A percentile compares a stretch with the other conserved stretches of the same genome.
Conservation (phyloP, 2,113 vertebrate species). For the Corvus hawaiiensis region DNA sequence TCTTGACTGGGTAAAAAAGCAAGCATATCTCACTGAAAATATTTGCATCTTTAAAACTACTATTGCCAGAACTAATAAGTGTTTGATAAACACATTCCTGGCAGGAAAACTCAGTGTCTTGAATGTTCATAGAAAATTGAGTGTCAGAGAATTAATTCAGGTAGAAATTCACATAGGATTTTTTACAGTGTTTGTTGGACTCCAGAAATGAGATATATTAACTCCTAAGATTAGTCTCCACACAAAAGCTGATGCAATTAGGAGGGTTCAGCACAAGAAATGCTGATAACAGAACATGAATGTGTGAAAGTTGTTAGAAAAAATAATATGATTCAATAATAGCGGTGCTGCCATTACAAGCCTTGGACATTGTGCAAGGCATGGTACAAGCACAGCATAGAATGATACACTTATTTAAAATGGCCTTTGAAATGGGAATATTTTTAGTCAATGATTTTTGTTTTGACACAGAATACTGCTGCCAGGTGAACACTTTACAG, state of each 20-base stretch:
- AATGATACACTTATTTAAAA: not conserved
- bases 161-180: not conserved
- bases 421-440: not conserved
- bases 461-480: not conserved
- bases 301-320: not conserved
- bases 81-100: not conserved
- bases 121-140: not conserved
- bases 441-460: not conserved
- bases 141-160: not conserved
- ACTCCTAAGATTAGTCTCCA: not conserved
- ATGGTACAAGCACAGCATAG: rapidly evolving
- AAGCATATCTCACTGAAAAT: not conserved
- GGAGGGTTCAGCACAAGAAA: not conserved
- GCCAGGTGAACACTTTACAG: not conserved
- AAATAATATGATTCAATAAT: not conserved
- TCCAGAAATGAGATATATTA: not conserved
- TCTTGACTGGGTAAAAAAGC: not conserved
- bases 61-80: not conserved
- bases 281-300: not conserved
- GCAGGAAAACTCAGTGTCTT: not conserved
- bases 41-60: not conserved
- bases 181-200: not conserved
- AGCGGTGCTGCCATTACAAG: not conserved
- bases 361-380: not conserved
- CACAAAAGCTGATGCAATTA: not conserved